Percentiles rank a stretch among this genome's conserved stretches.
phyloP scores from a whole-genome alignment of 2,888 invertebrate genomes.

The Himalopsyche japonica region DNA sequence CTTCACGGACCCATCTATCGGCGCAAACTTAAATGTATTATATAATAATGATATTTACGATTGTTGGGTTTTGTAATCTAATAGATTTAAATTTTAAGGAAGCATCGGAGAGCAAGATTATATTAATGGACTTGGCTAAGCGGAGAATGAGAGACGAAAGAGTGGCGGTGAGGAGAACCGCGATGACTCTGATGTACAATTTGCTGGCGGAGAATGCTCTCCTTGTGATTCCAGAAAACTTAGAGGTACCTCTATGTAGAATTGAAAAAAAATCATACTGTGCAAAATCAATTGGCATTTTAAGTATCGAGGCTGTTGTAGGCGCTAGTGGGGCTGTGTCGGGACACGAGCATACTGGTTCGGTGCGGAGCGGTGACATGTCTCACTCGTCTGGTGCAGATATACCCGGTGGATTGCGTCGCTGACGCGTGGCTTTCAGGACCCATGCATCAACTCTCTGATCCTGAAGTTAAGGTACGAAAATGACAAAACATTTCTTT shows the following conservation, averaged over 20 bases:
- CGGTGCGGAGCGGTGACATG: slow-evolving; percentile 51
- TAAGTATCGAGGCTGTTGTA: slow-evolving; percentile 38
- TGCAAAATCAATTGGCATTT: background rate
- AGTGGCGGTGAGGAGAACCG: slow-evolving; percentile 52
- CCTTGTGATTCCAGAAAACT: slow-evolving; percentile 30
- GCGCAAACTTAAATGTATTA: no score
- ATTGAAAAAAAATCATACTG: background rate
- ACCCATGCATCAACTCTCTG: slow-evolving; percentile 53
- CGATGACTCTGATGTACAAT: slow-evolving; percentile 48
- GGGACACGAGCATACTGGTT: slow-evolving; percentile 55
- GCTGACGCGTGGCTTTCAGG: slow-evolving; percentile 54
- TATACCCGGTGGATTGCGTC: slow-evolving; percentile 44
- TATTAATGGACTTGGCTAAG: slow-evolving; percentile 49
- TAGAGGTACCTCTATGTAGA: slow-evolving; percentile 19
- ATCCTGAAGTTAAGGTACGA: slow-evolving; percentile 54
- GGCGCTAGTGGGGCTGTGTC: slow-evolving; percentile 52
- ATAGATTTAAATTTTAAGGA: slow-evolving; percentile 42
- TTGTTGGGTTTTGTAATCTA: background rate
- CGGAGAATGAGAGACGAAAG: slow-evolving; percentile 54
- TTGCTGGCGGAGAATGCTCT: slow-evolving; percentile 43
- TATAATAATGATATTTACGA: no score
- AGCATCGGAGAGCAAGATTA: slow-evolving; percentile 47
- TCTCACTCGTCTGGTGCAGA: slow-evolving; percentile 48
- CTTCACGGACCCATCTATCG: no score
- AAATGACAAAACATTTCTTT: background rate